Evolutionary conservation across 2,888 invertebrate genomes (phyloP).

Genomic region (Xestia sexstrigata): DNA sequence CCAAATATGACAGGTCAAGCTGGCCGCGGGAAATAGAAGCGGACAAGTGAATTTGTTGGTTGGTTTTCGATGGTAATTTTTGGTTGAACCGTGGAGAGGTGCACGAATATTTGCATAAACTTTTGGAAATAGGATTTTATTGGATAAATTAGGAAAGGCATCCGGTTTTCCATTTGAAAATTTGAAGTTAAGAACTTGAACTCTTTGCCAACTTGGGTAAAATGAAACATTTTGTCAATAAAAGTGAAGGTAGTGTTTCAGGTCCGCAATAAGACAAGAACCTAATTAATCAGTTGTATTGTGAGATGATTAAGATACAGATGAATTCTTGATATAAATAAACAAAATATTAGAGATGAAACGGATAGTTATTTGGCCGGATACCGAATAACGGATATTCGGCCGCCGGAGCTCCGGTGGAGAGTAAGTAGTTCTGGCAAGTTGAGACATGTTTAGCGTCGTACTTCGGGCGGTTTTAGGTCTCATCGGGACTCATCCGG

Average conservation of each 20-base stretch:
- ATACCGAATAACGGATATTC: too few species aligned
- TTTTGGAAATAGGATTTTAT: not conserved
- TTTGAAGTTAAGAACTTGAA: not conserved
- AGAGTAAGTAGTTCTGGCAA: too few species aligned
- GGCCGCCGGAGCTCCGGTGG: too few species aligned
- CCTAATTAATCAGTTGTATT: not conserved
- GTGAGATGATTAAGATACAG: not conserved
- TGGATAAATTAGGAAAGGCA: not conserved
- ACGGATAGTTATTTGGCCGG: too few species aligned
- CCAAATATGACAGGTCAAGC: slow-evolving; percentile 59
- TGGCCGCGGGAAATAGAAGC: slow-evolving; percentile 36
- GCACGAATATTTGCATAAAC: not conserved
- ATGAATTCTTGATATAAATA: not conserved
- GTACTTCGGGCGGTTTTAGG: too few species aligned
- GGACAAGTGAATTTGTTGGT: slow-evolving; percentile 9
- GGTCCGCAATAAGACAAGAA: not conserved
- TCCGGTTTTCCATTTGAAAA: not conserved
- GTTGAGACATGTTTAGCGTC: too few species aligned
- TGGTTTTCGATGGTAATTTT: not conserved
- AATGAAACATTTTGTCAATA: not conserved
- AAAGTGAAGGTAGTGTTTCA: not conserved
- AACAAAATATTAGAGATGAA: too few species aligned
- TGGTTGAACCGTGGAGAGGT: not conserved
- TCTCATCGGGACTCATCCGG: too few species aligned
- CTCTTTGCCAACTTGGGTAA: not conserved